Conservation (phyloP, 2,888 invertebrate genomes). For the Cancer borealis region DNA sequence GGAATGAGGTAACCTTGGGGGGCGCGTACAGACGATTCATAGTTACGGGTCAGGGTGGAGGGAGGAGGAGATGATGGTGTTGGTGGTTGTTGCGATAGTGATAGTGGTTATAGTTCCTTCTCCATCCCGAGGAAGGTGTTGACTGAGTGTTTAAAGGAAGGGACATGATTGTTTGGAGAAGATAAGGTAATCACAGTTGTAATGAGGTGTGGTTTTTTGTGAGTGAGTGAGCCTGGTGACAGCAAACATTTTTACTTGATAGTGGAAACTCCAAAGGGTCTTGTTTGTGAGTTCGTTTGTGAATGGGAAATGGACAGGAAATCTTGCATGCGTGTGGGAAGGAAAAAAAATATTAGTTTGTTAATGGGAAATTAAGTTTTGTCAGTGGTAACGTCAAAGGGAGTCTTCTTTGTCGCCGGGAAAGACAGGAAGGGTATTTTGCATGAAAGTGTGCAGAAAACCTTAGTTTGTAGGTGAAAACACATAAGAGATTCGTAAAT, state of each 20-base stretch:
- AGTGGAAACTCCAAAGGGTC: neutral
- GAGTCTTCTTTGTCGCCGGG: neutral
- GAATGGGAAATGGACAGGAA: neutral
- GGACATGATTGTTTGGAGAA: neutral
- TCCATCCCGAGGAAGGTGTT: neutral
- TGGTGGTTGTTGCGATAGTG: neutral
- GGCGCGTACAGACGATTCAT: neutral
- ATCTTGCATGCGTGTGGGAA: neutral
- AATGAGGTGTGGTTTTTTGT: neutral
- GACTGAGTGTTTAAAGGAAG: neutral
- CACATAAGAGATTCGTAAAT: neutral
- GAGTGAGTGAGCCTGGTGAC: neutral
- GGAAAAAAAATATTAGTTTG: neutral
- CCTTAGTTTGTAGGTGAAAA: neutral
- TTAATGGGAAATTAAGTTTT: neutral
- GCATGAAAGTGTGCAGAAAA: neutral
- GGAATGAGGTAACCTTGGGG: neutral
- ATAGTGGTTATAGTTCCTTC: neutral
- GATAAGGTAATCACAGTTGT: conserved; percentile 14
- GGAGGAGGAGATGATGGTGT: neutral
- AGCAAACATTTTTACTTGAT: neutral
- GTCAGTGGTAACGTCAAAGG: neutral
- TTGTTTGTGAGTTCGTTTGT: neutral
- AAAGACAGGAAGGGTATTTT: neutral
- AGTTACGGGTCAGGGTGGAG: neutral